Evolutionary conservation across 2,113 vertebrate genomes (phyloP), one percentile per base, ranked within the genome.

Genomic region (Trematocara nigrifrons): DNA sequence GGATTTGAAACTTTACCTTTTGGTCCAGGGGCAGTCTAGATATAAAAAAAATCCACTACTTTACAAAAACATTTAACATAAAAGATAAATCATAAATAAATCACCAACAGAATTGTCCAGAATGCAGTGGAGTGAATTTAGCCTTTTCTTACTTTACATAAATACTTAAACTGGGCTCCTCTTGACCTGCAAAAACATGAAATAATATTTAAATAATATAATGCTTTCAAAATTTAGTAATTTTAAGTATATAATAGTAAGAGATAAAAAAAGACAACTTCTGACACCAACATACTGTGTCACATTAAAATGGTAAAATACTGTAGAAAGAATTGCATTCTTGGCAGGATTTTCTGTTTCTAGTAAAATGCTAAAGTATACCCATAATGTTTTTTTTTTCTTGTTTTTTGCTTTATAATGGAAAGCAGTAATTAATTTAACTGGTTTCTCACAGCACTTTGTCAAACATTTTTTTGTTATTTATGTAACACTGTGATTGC

Each of bases 401-500:
- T 61, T 61, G 16, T 8, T 45, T 45, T 45, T 26, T 71, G 7
- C 38, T 22, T 40, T 69, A 69, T 42, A 42, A 69, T 69, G 35
- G 64, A 69, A 42, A 69, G 6, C n/a, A 20, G 35, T 40, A 71
- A 71, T 26, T 71, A 71, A 71, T 26, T 71, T 26, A 45, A 26
- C 20, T 69, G 61, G 6, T 69, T 69, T 69, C 20, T 69, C 38
- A 45, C 64, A 22, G n/a, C 64, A 42, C n/a, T 69, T 40, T 69
- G 35, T 66, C 16, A 66, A 38, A 38, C 9, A 11, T 12, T 12
- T 20, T 10, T 20, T 42, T 42, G 20, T 45, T 45, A 71, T 71
- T 71, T 45, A 71, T 9, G 20, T 15, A 45, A 71, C 5, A 71
- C 3, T 0, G 13, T 0, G 1, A 57, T 9, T 38, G 31, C 13